phyloP scores from a whole-genome alignment of 1,140 invertebrate genomes.

The Teleogryllus occipitalis region DNA sequence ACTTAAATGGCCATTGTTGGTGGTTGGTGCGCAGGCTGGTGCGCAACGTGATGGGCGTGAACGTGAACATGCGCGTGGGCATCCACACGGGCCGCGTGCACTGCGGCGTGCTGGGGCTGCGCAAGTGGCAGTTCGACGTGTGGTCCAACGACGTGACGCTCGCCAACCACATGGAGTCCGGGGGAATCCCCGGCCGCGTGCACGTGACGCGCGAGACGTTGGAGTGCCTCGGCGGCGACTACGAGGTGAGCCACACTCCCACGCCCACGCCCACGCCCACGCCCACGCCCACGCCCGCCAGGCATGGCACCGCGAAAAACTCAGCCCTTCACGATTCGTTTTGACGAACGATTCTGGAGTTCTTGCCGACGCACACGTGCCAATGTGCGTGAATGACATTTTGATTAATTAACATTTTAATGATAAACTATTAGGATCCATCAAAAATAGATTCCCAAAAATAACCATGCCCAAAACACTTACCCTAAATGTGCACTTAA shows the following conservation, averaged over 20 bases:
- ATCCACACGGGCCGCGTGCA: conserved; percentile 90
- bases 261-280: too few relatives aligned
- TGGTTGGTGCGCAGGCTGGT: conserved; percentile 55
- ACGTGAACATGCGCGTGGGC: conserved; percentile 91
- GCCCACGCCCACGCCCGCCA: too few relatives aligned
- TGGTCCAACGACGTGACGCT: conserved; percentile 95
- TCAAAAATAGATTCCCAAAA: too few relatives aligned
- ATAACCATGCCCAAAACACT: too few relatives aligned
- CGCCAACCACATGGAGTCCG: conserved; percentile 94
- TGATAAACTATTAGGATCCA: too few relatives aligned
- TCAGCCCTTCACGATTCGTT: too few relatives aligned
- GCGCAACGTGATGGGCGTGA: conserved; percentile 79
- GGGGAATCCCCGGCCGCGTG: conserved; percentile 84
- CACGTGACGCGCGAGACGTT: conserved; percentile 90
- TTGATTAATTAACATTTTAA: too few relatives aligned
- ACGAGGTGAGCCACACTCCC: conserved; percentile 41
- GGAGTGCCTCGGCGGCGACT: conserved; percentile 72
- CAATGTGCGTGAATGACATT: too few relatives aligned
- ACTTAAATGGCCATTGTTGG: too few relatives aligned
- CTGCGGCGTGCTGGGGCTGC: conserved; percentile 86
- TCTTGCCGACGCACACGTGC: too few relatives aligned
- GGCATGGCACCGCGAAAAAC: neutral
- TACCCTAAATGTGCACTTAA: too few relatives aligned
- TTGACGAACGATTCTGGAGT: too few relatives aligned
- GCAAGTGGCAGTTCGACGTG: conserved; percentile 88